Evolutionary conservation across 2,888 invertebrate species (phyloP), one percentile per base, ranked within the genome.

Genomic region (Bombylius discolor): DNA sequence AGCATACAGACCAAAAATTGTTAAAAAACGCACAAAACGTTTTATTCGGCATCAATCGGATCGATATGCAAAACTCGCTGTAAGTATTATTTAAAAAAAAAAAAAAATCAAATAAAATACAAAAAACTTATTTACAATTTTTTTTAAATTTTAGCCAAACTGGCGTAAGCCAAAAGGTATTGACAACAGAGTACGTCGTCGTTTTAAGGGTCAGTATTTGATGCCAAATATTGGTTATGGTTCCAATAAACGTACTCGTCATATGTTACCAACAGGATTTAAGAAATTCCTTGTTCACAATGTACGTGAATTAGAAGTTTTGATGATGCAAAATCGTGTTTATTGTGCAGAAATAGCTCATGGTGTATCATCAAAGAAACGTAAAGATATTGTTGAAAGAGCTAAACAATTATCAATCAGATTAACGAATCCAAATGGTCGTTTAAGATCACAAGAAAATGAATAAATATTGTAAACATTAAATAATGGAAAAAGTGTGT

Each of bases 131-230:
- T 2, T 53, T 59, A 55, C 59, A 49, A 48, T 56, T 58, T 59
- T 58, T 52, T 58, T 52, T 52, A 59, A 60, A 53, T 54, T 62
- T 71, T 76, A 92, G 91, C 82, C 89, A 65, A 95, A 91, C 84
- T 99, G 99, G 99, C 87, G 99, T 73, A 99, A 97, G 79, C 99
- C 99, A 31, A 97, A 97, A 80, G 99, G 99, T 93, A 99, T 99
- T 77, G 99, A 99, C 79, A 99, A 99, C 85, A 85, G 98, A 77
- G 98, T 99, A 51, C 87, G 99, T 66, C 87, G 99, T 74, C 85
- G 97, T 66, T 99, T 99, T 81, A 99, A 99, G 88, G 99, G 99
- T 39, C 97, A 97, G 73, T 94, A 88, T 72, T 79, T 92, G 79
- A 99, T 99, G 99, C 99, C 99, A 63, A 96, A 87, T 74, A 96